Conservation (phyloP, 2,888 invertebrate species). For the Thera obeliscata region DNA sequence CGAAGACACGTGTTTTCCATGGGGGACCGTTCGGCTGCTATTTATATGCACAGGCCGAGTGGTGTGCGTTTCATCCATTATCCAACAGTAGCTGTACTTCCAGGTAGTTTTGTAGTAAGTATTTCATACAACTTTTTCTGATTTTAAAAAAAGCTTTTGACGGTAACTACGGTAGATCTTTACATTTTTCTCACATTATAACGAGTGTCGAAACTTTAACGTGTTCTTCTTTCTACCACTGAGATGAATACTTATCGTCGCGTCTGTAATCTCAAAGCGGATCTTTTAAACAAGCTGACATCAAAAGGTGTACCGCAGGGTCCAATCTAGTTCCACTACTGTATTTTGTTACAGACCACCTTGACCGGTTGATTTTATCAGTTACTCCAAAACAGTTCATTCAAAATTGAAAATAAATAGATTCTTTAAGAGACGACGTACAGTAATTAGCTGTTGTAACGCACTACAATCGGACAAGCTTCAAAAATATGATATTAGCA, state of each 20-base stretch:
- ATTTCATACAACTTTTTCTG: conserved; percentile 53
- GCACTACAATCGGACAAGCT: too few relatives aligned
- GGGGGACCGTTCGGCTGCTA: conserved; percentile 53
- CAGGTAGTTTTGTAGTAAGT: conserved; percentile 24
- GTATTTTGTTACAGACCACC: conserved; percentile 40
- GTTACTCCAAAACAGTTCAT: conserved; percentile 32
- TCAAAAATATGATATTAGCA: too few relatives aligned
- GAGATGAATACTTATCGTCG: conserved; percentile 36
- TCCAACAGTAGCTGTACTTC: conserved; percentile 61
- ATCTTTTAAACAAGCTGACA: conserved; percentile 52
- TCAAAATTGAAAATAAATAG: conserved; percentile 24
- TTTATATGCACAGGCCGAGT: conserved; percentile 65
- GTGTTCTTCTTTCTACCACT: not conserved
- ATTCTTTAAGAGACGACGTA: not conserved
- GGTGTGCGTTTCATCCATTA: conserved; percentile 65
- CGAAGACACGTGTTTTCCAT: conserved; percentile 61
- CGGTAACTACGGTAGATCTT: conserved; percentile 11
- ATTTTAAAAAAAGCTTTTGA: conserved; percentile 33
- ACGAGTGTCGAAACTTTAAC: not conserved
- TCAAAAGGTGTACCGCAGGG: conserved; percentile 64
- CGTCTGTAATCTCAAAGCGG: conserved; percentile 59
- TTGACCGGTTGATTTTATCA: conserved; percentile 47
- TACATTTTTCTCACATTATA: not conserved
- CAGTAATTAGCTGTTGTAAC: too few relatives aligned
- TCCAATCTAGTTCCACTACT: conserved; percentile 51